A percentile compares a stretch with the other conserved stretches of the same genome.
These are phyloP conservation scores for Cryptus armator DNA, from an alignment of 2,888 invertebrate species.

Conservation along the genomic window DNA sequence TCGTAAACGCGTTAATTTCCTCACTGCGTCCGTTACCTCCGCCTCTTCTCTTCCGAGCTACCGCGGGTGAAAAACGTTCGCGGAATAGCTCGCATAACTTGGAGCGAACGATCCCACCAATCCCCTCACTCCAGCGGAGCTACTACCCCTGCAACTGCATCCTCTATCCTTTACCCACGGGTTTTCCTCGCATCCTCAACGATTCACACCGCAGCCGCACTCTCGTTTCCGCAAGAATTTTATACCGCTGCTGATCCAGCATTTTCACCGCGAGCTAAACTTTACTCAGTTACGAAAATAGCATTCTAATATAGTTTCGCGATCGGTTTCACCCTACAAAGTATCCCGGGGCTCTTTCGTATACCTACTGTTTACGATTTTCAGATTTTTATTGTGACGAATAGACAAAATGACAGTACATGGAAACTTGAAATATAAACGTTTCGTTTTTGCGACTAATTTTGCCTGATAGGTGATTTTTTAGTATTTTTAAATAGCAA, in stretches of 20 bases:
- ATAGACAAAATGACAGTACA: too few species aligned
- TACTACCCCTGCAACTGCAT: slow-evolving; percentile 54
- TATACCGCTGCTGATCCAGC: slow-evolving; percentile 23
- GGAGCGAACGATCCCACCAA: slow-evolving; percentile 53
- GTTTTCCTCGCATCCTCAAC: slow-evolving; percentile 26
- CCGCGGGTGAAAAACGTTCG: slow-evolving; percentile 17
- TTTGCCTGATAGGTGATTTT: too few species aligned
- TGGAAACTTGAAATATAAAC: too few species aligned
- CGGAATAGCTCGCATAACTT: slow-evolving; percentile 60
- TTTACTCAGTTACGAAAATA: slow-evolving; percentile 43
- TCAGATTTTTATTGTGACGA: too few species aligned
- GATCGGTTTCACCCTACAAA: slow-evolving; percentile 6
- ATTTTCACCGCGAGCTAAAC: slow-evolving; percentile 23
- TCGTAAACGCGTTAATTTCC: slow-evolving; percentile 71
- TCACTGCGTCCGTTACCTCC: slow-evolving; percentile 38
- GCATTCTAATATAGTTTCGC: slow-evolving; percentile 55
- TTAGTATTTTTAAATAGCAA: too few species aligned
- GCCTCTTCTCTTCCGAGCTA: slow-evolving; percentile 7
- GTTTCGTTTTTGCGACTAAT: too few species aligned
- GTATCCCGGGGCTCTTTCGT: too few species aligned
- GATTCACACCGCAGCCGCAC: slow-evolving; percentile 28
- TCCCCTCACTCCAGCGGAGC: slow-evolving; percentile 31
- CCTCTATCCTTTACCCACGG: slow-evolving; percentile 37
- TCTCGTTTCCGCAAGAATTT: slow-evolving; percentile 54
- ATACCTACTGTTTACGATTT: too few species aligned